A percentile compares a stretch with the other conserved stretches of the same genome.
These are phyloP conservation scores for Suillia variegata DNA, from an alignment of 2,888 invertebrate species.

Conservation along the genomic window DNA sequence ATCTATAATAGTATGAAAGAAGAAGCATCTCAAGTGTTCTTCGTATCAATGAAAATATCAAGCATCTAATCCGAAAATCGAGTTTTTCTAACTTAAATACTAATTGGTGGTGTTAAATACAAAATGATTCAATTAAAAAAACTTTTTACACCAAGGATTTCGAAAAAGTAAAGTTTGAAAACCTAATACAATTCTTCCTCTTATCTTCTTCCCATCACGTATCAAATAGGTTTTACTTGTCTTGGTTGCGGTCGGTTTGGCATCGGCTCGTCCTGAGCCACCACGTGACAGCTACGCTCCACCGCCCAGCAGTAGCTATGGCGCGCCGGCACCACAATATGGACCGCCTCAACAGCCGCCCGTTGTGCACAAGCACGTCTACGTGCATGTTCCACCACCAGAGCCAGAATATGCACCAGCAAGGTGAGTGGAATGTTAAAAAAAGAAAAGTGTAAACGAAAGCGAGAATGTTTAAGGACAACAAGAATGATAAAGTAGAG, in stretches of 20 bases:
- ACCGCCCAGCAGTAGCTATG: slow-evolving; percentile 58
- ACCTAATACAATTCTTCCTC: too few relatives aligned
- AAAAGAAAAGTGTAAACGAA: background rate
- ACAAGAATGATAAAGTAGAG: background rate
- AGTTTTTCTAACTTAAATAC: too few relatives aligned
- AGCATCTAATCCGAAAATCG: too few relatives aligned
- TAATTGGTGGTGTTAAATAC: too few relatives aligned
- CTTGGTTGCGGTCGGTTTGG: slow-evolving; percentile 47
- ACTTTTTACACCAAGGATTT: too few relatives aligned
- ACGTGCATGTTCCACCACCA: slow-evolving; percentile 88
- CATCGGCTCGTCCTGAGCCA: slow-evolving; percentile 56
- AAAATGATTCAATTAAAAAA: too few relatives aligned
- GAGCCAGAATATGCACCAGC: slow-evolving; percentile 78
- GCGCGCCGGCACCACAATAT: slow-evolving; percentile 68
- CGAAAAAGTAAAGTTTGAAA: too few relatives aligned
- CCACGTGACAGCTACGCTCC: slow-evolving; percentile 56
- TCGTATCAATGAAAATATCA: too few relatives aligned
- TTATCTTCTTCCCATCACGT: slow-evolving; percentile 16
- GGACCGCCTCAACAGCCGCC: slow-evolving; percentile 76
- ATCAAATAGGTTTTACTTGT: slow-evolving; percentile 49
- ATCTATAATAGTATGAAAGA: too few relatives aligned
- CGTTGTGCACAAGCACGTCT: slow-evolving; percentile 87
- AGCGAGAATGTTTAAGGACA: background rate
- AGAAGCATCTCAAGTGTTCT: too few relatives aligned
- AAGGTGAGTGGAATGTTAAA: slow-evolving; percentile 66